These are phyloP conservation scores for Drosophila sproati DNA, from an alignment of 1,140 invertebrate species.

Conservation along the genomic window DNA sequence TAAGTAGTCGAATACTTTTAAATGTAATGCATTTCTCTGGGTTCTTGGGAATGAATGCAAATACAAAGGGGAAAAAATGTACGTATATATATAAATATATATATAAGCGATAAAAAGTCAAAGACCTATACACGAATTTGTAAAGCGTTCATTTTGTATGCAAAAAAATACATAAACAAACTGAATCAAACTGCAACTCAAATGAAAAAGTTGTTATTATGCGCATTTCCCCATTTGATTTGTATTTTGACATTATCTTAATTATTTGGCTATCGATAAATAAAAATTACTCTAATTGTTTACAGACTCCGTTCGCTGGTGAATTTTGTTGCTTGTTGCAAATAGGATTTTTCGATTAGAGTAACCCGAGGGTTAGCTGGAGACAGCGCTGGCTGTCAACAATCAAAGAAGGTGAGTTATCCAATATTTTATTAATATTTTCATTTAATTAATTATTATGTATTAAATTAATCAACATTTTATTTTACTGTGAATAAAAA, in stretches of 20 bases:
- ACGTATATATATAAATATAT: too few species aligned
- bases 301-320: slow-evolving; percentile 18
- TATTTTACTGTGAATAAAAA: too few species aligned
- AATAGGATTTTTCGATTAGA: slow-evolving; percentile 19
- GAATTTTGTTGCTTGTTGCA: slow-evolving; percentile 27
- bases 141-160: slow-evolving; percentile 38
- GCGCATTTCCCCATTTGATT: slow-evolving; percentile 6
- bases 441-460: too few species aligned
- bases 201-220: slow-evolving; percentile 9
- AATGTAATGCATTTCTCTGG: slow-evolving; percentile 5
- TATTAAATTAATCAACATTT: too few species aligned
- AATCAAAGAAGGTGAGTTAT: slow-evolving; percentile 57
- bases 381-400: slow-evolving; percentile 42
- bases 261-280: background rate
- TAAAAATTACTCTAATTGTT: slow-evolving; percentile 12
- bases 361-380: slow-evolving; percentile 31
- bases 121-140: slow-evolving; percentile 67
- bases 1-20: background rate
- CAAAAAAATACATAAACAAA: slow-evolving; percentile 16
- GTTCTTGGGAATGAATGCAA: slow-evolving; percentile 24
- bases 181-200: background rate
- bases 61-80: background rate
- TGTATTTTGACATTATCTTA: background rate
- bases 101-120: slow-evolving; percentile 39
- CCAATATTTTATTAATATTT: too few species aligned